Evolutionary conservation across 2,113 vertebrate genomes (phyloP).

Genomic region (Mormyrus iriodes): DNA sequence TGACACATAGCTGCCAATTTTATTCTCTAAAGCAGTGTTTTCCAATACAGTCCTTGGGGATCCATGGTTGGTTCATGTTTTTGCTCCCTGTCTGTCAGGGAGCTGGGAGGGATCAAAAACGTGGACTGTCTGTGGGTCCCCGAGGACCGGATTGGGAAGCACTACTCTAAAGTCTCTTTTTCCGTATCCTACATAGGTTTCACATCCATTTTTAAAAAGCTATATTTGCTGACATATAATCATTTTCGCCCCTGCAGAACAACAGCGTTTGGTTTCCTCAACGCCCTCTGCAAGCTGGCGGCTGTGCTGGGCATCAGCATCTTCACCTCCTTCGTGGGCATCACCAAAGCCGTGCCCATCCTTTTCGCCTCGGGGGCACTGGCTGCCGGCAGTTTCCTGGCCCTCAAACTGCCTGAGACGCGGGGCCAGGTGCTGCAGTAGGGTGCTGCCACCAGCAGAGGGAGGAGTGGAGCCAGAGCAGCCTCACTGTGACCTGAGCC

Average conservation of each 20-base stretch:
- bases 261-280: constrained; percentile 91
- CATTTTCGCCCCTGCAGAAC: constrained; percentile 58
- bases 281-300: constrained; percentile 85
- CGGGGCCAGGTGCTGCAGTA: constrained; percentile 90
- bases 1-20: not conserved
- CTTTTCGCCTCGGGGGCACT: constrained; percentile 82
- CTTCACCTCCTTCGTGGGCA: constrained; percentile 91
- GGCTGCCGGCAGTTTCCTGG: constrained; percentile 83
- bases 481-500: constrained; percentile 63
- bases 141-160: not conserved
- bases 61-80: not conserved
- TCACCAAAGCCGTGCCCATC: constrained; percentile 92
- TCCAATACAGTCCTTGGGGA: not conserved
- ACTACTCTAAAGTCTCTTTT: not conserved
- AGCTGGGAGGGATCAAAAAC: not conserved
- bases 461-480: constrained; percentile 41
- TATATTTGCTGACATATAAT: not conserved
- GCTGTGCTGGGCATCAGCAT: constrained; percentile 92
- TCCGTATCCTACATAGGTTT: not conserved
- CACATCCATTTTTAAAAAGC: not conserved
- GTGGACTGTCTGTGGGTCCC: not conserved
- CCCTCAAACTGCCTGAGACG: constrained; percentile 87
- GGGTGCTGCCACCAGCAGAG: constrained; percentile 34
- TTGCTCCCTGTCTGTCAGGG: not conserved
- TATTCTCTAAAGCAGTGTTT: not conserved